Base-by-base conservation (phyloP, 2,797 vertebrate species). In the Diglossa cyanea region DNA sequence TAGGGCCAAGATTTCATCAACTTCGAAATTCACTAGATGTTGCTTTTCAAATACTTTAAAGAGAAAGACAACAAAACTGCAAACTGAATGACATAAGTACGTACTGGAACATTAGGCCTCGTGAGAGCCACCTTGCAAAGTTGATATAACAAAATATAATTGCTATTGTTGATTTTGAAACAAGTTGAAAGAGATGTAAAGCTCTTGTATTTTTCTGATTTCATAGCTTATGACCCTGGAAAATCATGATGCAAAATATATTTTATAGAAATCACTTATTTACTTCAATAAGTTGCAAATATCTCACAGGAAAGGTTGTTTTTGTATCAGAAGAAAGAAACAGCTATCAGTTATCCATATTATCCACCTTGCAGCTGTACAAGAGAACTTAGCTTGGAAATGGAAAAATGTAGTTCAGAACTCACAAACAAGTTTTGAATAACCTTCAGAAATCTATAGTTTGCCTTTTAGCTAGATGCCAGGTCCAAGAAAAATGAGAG, bases 361-460 rank as follows among this genome's bases (percentile, higher is more conserved):
- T 86, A 51, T 68, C 24, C 10, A 20, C 10, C 8, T 23, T 77
- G 39, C 55, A 37, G 14, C 11, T 57, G 10, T 54, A 50, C 13
- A 72, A 35, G 5, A 39, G 28, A 70, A 37, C 2, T 60, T 70
- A 57, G 7, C 24, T 66, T 81, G 39, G 30, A 91, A 94, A 88
- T 4, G 11, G 14, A 54, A 60, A 63, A 58, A 30, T 1, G 9
- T 28, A 31, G 3, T 21, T 73, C 30, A 86, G 42, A 74, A 28
- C 39, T 83, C 57, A 77, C 15, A 87, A 74, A 33, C 19, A 62
- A 84, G 58, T 76, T 83, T 66, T 78, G 73, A 88, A 86, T 78
- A 93, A 90, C 76, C 82, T 92, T 94, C 72, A 86, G 35, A 73
- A 87, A 88, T 26, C 21, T 77, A 19, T 57, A 63, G 21, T 90